Evolutionary conservation across 92 coral and sea anemone genomes (phyloP).

Genomic region (Umimayanthus chanpuru): DNA sequence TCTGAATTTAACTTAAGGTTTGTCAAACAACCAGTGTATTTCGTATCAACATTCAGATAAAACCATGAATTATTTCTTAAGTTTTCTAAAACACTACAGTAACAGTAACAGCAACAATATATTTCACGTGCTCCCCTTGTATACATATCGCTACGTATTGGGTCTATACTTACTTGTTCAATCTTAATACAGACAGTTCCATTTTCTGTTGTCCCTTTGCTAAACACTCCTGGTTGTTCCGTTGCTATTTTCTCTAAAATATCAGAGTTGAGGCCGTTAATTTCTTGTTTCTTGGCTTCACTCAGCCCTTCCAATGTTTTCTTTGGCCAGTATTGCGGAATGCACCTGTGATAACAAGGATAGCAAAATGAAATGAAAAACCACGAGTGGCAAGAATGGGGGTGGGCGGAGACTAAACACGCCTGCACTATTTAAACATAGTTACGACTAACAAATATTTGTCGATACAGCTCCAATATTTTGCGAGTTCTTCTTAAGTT

Average conservation of each 20-base stretch:
- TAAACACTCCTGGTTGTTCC: constrained; percentile 64
- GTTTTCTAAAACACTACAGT: too few relatives aligned
- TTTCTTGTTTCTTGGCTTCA: constrained; percentile 89
- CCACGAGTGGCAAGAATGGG: background rate
- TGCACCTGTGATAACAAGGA: constrained; percentile 60
- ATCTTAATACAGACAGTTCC: constrained; percentile 85
- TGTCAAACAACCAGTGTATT: too few relatives aligned
- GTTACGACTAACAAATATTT: background rate
- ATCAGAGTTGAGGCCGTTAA: constrained; percentile 82
- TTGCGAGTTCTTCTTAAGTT: too few relatives aligned
- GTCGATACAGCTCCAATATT: too few relatives aligned
- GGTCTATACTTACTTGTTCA: constrained; percentile 67
- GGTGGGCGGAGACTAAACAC: background rate
- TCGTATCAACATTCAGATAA: too few relatives aligned
- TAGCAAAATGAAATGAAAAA: background rate
- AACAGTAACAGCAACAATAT: too few relatives aligned
- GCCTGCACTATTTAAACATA: background rate
- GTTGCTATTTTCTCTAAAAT: constrained; percentile 64
- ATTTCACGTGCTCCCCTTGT: too few relatives aligned
- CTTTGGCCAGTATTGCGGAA: constrained; percentile 93
- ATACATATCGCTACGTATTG: too few relatives aligned
- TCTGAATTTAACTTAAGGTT: too few relatives aligned
- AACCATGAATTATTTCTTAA: too few relatives aligned
- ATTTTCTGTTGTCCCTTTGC: constrained; percentile 76
- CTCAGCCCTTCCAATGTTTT: constrained; percentile 75